A percentile compares a stretch with the other conserved stretches of the same genome.
These are phyloP conservation scores for Pristionchus mayeri DNA, from an alignment of 2,888 invertebrate genomes.

Conservation along the genomic window DNA sequence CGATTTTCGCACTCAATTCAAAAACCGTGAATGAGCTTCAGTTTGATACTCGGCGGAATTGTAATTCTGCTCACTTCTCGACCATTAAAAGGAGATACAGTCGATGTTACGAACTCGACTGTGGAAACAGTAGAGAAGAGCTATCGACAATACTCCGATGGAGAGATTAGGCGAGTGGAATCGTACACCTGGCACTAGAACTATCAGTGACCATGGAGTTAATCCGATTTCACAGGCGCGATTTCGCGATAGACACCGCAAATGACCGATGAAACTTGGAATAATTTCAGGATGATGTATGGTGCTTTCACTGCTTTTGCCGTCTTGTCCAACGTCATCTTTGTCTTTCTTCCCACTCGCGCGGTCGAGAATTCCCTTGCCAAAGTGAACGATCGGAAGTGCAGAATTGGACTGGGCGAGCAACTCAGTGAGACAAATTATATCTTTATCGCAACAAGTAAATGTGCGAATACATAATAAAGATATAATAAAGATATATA, in stretches of 20 bases:
- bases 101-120: neutral
- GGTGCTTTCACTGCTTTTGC: slow-evolving; percentile 47
- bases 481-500: too few species aligned
- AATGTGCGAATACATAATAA: too few species aligned
- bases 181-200: too few species aligned
- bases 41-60: neutral
- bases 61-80: neutral
- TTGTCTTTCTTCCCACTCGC: slow-evolving; percentile 45
- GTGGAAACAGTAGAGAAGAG: neutral
- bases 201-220: too few species aligned
- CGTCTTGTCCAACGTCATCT: slow-evolving; percentile 49
- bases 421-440: slow-evolving; percentile 29
- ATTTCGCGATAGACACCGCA: too few species aligned
- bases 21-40: neutral
- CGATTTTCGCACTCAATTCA: too few species aligned
- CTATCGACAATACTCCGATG: neutral
- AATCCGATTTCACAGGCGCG: too few species aligned
- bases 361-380: slow-evolving; percentile 50
- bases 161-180: neutral
- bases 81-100: neutral
- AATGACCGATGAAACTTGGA: too few species aligned
- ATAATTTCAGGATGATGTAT: slow-evolving; percentile 44
- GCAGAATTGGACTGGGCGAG: neutral
- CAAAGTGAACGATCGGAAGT: neutral
- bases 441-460: too few species aligned